Evolutionary conservation across 1,140 invertebrate genomes (phyloP).

Genomic region (Drosophila pandora): DNA sequence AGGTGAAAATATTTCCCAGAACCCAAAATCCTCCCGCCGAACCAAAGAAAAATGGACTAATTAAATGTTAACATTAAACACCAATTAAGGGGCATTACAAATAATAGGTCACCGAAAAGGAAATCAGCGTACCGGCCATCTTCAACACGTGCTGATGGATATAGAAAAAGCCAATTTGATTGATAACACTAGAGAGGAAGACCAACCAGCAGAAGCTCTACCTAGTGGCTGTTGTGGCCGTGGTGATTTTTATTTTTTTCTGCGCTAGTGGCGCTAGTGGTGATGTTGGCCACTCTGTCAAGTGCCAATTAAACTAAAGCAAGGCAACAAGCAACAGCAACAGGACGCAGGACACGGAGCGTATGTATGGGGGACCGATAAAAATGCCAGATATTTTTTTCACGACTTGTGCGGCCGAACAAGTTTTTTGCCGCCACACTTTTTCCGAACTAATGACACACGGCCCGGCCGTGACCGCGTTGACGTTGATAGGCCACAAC

Average conservation of each 20-base stretch:
- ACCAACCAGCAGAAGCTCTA: slow-evolving; percentile 44
- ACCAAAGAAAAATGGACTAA: neutral
- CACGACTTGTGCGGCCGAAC: slow-evolving; percentile 42
- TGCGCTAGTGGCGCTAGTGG: slow-evolving; percentile 5
- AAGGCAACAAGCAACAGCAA: slow-evolving; percentile 60
- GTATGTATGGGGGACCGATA: slow-evolving; percentile 51
- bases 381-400: slow-evolving; percentile 72
- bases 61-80: slow-evolving; percentile 30
- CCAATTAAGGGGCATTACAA: slow-evolving; percentile 35
- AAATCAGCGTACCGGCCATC: slow-evolving; percentile 31
- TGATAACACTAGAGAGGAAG: slow-evolving; percentile 55
- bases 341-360: slow-evolving; percentile 30
- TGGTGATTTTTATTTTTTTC: slow-evolving; percentile 1
- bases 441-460: slow-evolving; percentile 73
- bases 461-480: slow-evolving; percentile 64
- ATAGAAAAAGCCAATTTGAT: slow-evolving; percentile 65
- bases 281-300: slow-evolving; percentile 64
- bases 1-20: neutral
- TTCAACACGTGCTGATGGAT: slow-evolving; percentile 42
- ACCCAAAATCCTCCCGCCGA: neutral
- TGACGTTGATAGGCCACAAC: slow-evolving; percentile 81
- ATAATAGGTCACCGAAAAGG: slow-evolving; percentile 11
- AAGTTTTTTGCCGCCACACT: slow-evolving; percentile 43
- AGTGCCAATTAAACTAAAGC: slow-evolving; percentile 81
- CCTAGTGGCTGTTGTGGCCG: slow-evolving; percentile 14